These are phyloP conservation scores for Cydia strobilella DNA, from an alignment of 1,140 invertebrate species.

Conservation along the genomic window DNA sequence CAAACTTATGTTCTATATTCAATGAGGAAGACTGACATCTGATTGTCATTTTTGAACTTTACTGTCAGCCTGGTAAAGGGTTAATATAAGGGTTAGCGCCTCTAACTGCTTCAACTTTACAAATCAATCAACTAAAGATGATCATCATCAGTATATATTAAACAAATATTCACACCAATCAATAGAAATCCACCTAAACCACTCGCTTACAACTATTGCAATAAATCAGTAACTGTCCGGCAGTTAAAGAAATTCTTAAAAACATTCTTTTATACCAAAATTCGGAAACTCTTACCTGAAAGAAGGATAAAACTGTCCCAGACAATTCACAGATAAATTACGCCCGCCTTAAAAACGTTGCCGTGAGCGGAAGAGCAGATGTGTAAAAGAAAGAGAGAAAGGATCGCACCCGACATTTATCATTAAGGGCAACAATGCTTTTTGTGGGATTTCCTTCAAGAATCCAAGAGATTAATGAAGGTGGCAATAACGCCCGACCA, in stretches of 20 bases:
- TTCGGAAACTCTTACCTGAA: conserved; percentile 27
- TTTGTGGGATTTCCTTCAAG: conserved; percentile 70
- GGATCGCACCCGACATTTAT: conserved; percentile 54
- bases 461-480: conserved; percentile 73
- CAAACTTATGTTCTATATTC: too few relatives aligned
- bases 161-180: neutral
- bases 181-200: neutral
- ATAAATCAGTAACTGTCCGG: conserved; percentile 18
- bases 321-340: conserved; percentile 57
- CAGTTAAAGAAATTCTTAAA: conserved; percentile 9
- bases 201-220: conserved; percentile 1
- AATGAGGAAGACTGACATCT: too few relatives aligned
- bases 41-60: too few relatives aligned
- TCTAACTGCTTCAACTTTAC: too few relatives aligned
- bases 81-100: too few relatives aligned
- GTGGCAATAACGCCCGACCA: conserved; percentile 69
- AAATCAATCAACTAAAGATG: too few relatives aligned
- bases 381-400: conserved; percentile 32
- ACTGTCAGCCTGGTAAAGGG: too few relatives aligned
- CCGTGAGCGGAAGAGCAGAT: conserved; percentile 37
- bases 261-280: conserved; percentile 9
- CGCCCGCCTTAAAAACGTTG: conserved; percentile 50
- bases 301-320: conserved; percentile 46
- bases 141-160: neutral
- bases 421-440: conserved; percentile 71